These are phyloP conservation scores for Apamea monoglypha DNA, from an alignment of 2,888 invertebrate genomes.

Conservation along the genomic window DNA sequence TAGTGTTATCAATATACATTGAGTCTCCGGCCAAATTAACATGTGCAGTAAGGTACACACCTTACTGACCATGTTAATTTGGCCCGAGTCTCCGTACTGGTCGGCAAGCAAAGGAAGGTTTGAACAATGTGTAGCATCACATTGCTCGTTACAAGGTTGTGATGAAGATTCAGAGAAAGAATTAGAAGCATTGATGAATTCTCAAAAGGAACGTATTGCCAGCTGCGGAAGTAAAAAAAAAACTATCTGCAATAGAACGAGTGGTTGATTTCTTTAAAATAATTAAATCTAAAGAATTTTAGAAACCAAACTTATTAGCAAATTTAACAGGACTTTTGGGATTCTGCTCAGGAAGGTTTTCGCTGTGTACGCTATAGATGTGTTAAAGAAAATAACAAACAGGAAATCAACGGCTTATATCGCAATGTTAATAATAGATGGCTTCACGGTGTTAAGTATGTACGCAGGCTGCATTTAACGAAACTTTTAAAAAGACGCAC, in stretches of 20 bases:
- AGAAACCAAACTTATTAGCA: conserved; percentile 69
- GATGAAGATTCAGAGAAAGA: conserved; percentile 70
- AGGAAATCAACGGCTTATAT: conserved; percentile 71
- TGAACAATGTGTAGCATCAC: conserved; percentile 70
- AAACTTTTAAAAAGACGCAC: conserved; percentile 67
- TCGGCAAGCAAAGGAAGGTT: conserved; percentile 72
- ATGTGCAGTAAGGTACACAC: too few species aligned
- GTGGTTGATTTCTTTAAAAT: conserved; percentile 37
- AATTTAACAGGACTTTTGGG: conserved; percentile 56
- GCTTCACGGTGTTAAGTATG: conserved; percentile 73
- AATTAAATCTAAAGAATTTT: conserved; percentile 68
- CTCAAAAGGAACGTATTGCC: conserved; percentile 64
- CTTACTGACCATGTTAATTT: conserved; percentile 48
- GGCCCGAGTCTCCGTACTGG: conserved; percentile 72
- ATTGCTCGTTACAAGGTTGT: conserved; percentile 72
- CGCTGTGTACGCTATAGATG: conserved; percentile 74
- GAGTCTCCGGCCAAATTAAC: too few species aligned
- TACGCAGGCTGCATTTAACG: conserved; percentile 66
- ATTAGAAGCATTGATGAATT: conserved; percentile 66
- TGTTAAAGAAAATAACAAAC: conserved; percentile 72
- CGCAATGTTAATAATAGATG: conserved; percentile 77
- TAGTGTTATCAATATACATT: conserved; percentile 56
- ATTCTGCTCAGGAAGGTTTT: conserved; percentile 73
- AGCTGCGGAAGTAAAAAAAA: conserved; percentile 16
- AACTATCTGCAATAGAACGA: background rate